A percentile compares a stretch with the other conserved stretches of the same genome.
These are phyloP conservation scores for Zaprionus taronus DNA, from an alignment of 1,140 invertebrate species.

Conservation along the genomic window DNA sequence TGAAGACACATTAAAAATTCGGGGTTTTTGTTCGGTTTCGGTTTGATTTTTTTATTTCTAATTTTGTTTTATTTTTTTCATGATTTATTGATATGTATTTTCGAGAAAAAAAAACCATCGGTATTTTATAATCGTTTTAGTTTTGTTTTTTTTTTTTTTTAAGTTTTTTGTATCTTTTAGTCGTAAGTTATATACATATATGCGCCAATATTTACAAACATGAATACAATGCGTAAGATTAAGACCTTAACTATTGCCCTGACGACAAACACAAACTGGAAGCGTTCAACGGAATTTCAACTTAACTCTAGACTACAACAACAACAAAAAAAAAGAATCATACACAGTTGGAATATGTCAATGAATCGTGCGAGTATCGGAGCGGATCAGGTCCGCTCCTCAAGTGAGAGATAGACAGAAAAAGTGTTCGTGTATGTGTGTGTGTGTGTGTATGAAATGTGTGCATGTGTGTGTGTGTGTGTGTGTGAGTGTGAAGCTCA, in stretches of 20 bases:
- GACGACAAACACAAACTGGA: slow-evolving; percentile 53
- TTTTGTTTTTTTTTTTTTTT: slow-evolving; percentile 9
- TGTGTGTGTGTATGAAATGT: slow-evolving; percentile 3
- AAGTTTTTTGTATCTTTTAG: slow-evolving; percentile 29
- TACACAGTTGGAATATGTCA: slow-evolving; percentile 36
- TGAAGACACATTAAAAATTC: slow-evolving; percentile 40
- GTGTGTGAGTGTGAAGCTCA: slow-evolving; percentile 23
- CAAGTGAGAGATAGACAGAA: slow-evolving; percentile 9
- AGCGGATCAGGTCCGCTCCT: slow-evolving; percentile 8
- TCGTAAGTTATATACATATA: slow-evolving; percentile 24
- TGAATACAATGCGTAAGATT: slow-evolving; percentile 55
- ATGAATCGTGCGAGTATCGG: slow-evolving; percentile 39
- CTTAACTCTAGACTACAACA: slow-evolving; percentile 45
- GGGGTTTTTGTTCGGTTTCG: slow-evolving; percentile 25
- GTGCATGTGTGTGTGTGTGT: not conserved
- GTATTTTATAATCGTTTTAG: slow-evolving; percentile 20
- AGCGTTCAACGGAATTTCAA: slow-evolving; percentile 35
- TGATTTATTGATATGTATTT: slow-evolving; percentile 25
- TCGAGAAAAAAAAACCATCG: slow-evolving; percentile 16
- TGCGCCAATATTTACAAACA: slow-evolving; percentile 78
- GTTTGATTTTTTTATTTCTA: slow-evolving; percentile 31
- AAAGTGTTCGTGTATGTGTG: not conserved
- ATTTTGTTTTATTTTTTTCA: slow-evolving; percentile 16
- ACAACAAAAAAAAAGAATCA: slow-evolving; percentile 36
- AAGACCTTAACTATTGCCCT: slow-evolving; percentile 64